These are phyloP conservation scores for Ornithorhynchus anatinus DNA, from an alignment of 2,113 vertebrate genomes.

Conservation along the genomic window DNA sequence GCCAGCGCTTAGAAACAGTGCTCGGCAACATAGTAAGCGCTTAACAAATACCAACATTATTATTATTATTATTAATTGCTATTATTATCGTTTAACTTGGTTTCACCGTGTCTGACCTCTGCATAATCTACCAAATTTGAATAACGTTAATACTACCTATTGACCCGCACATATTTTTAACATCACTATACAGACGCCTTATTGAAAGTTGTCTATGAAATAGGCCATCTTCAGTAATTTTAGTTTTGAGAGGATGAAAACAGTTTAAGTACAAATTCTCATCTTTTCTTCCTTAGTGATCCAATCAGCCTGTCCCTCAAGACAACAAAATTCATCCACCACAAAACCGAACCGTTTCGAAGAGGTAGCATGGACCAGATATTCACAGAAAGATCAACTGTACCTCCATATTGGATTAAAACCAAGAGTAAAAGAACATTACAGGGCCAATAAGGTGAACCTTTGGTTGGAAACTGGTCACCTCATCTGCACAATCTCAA, in stretches of 20 bases:
- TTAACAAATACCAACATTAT: too few relatives aligned
- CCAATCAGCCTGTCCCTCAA: constrained; percentile 97
- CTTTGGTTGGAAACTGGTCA: constrained; percentile 97
- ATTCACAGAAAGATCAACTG: constrained; percentile 97
- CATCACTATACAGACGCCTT: background rate
- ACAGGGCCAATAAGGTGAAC: constrained; percentile 97
- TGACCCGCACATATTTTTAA: background rate
- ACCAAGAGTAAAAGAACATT: constrained; percentile 97
- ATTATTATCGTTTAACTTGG: too few relatives aligned
- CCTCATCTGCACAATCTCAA: constrained; percentile 98
- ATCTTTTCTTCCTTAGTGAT: constrained; percentile 74
- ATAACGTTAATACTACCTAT: background rate
- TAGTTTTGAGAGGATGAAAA: background rate
- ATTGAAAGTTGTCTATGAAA: background rate
- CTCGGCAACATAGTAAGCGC: too few relatives aligned
- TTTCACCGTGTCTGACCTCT: too few relatives aligned
- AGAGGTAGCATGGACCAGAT: constrained; percentile 97
- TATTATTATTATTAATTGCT: too few relatives aligned
- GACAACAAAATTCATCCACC: constrained; percentile 98
- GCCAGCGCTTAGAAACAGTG: too few relatives aligned
- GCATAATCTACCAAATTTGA: too few relatives aligned
- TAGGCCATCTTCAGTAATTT: background rate
- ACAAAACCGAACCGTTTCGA: constrained; percentile 98
- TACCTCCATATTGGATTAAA: constrained; percentile 98
- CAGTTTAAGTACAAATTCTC: background rate